Percentiles rank a stretch among this genome's conserved stretches.
Conservation (phyloP, 1,140 invertebrate genomes). For the Ostrea edulis region DNA sequence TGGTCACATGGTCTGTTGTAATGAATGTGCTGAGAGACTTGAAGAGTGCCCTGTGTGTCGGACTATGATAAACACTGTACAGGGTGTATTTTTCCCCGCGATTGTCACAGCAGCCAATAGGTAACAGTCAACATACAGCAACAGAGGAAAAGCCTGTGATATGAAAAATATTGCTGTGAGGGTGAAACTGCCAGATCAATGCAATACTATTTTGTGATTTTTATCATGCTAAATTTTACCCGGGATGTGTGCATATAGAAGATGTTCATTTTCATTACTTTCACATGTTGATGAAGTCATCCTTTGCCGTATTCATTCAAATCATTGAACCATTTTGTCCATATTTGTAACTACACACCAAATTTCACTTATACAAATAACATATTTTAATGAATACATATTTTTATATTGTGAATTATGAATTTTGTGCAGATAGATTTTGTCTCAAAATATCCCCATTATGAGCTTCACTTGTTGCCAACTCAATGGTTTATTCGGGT, state of each 20-base stretch:
- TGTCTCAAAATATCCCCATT: background rate
- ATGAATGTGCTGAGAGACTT: conserved; percentile 88
- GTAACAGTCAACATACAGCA: background rate
- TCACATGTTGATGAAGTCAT: background rate
- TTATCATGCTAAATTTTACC: conserved; percentile 22
- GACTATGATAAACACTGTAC: conserved; percentile 70
- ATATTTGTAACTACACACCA: background rate
- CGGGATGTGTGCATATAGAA: conserved; percentile 41
- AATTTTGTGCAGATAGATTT: background rate
- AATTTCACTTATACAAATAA: background rate
- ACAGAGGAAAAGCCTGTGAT: background rate
- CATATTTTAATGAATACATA: background rate
- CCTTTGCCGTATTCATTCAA: background rate
- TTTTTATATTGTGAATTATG: background rate
- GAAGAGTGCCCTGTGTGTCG: conserved; percentile 91
- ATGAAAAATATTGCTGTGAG: background rate
- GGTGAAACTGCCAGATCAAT: conserved; percentile 27
- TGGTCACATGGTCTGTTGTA: conserved; percentile 92
- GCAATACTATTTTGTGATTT: conserved; percentile 38
- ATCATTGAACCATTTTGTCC: background rate
- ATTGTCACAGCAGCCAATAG: conserved; percentile 7
- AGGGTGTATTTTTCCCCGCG: conserved; percentile 65
- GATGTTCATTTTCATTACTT: conserved; percentile 12
- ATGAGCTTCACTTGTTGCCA: background rate
- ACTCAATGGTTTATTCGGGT: too few species aligned